Evolutionary conservation across 2,113 vertebrate genomes (phyloP).

Genomic region (Strix uralensis): DNA sequence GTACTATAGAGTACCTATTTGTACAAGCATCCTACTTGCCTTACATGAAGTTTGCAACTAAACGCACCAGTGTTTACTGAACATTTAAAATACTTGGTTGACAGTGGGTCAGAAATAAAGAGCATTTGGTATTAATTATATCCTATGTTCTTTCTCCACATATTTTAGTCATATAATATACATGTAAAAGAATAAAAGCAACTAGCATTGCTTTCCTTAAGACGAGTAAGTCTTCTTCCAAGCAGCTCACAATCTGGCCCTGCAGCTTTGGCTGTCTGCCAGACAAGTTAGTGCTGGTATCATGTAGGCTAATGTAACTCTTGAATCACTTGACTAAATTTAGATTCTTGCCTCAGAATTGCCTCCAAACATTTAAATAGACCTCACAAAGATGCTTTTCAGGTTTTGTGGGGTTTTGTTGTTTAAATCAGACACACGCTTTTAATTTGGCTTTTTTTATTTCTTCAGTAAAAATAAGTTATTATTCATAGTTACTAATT

Average conservation of each 20-base stretch:
- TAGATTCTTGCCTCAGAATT: conserved; percentile 47
- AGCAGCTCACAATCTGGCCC: conserved; percentile 1
- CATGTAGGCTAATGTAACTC: conserved; percentile 43
- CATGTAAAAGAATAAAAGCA: not conserved
- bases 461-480: not conserved
- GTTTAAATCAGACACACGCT: not conserved
- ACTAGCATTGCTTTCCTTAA: not conserved
- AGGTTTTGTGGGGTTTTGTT: conserved; percentile 17
- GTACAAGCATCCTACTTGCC: not conserved
- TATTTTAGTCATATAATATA: not conserved
- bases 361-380: conserved; percentile 41
- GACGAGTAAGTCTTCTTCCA: not conserved
- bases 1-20: not conserved
- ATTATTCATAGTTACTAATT: not conserved
- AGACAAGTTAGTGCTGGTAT: conserved; percentile 34
- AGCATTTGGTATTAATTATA: not conserved
- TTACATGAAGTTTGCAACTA: not conserved
- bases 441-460: not conserved
- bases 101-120: not conserved
- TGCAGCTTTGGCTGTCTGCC: conserved; percentile 6
- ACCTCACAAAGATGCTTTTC: conserved; percentile 26
- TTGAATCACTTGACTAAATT: conserved; percentile 54
- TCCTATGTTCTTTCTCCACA: not conserved
- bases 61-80: not conserved
- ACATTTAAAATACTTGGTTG: not conserved